phyloP scores from a whole-genome alignment of 1,140 invertebrate species.

The Brachionus rotundiformis region DNA sequence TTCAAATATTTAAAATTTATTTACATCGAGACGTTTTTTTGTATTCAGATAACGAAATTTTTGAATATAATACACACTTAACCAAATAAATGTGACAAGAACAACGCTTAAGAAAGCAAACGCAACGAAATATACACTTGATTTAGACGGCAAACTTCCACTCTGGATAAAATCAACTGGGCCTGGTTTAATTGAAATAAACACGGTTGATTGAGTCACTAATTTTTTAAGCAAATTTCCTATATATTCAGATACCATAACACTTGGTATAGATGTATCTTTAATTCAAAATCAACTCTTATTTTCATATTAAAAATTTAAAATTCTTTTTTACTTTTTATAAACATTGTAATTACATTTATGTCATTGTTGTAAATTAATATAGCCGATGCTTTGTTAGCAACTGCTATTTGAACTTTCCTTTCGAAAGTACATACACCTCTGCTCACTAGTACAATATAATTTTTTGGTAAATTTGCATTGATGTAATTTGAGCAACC shows the following conservation, averaged over 20 bases:
- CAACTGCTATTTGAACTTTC: conserved; percentile 22
- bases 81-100: conserved; percentile 42
- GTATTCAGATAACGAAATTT: conserved; percentile 34
- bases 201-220: neutral
- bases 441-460: conserved; percentile 23
- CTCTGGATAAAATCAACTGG: neutral
- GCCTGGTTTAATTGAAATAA: conserved; percentile 20
- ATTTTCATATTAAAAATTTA: neutral
- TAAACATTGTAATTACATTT: conserved; percentile 27
- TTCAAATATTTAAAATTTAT: neutral
- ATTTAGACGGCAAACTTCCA: conserved; percentile 8
- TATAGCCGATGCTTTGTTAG: conserved; percentile 3
- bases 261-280: conserved; percentile 16
- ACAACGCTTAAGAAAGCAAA: conserved; percentile 36
- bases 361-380: conserved; percentile 38
- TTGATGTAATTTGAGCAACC: conserved; percentile 29
- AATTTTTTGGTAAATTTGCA: neutral
- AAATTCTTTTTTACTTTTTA: conserved; percentile 23
- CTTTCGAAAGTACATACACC: conserved; percentile 22
- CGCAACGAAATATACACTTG: conserved; percentile 45
- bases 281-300: neutral
- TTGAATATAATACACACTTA: conserved; percentile 45
- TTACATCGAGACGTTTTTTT: conserved; percentile 21
- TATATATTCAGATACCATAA: conserved; percentile 27
- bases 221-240: neutral